Evolutionary conservation across 2,797 vertebrate genomes (phyloP).

Genomic region (Parotocinclus haroldoi): DNA sequence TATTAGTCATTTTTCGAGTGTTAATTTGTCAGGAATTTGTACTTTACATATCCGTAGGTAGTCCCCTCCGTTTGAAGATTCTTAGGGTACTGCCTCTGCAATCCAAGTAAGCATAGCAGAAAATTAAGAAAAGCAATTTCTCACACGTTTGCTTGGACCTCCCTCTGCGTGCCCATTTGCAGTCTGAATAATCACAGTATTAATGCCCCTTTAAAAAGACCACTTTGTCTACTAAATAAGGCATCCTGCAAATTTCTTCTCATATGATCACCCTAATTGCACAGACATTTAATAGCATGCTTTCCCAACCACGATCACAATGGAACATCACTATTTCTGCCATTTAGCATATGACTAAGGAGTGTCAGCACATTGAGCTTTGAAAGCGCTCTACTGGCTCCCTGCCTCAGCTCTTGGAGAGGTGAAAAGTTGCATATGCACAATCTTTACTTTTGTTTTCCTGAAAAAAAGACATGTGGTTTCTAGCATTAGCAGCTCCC

Average conservation of each 20-base stretch:
- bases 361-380: conserved; percentile 74
- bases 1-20: background rate
- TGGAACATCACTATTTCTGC: conserved; percentile 85
- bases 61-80: conserved; percentile 3
- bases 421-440: conserved; percentile 70
- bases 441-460: conserved; percentile 56
- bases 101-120: conserved; percentile 30
- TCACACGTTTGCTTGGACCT: conserved; percentile 47
- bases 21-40: background rate
- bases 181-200: conserved; percentile 74
- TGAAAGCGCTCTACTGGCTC: conserved; percentile 74
- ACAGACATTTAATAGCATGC: conserved; percentile 91
- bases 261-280: conserved; percentile 87
- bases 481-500: conserved; percentile 91
- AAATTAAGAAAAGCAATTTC: conserved; percentile 52
- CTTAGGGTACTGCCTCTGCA: conserved; percentile 8
- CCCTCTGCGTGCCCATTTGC: conserved; percentile 56
- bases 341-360: conserved; percentile 89
- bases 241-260: conserved; percentile 88
- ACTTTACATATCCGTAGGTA: conserved; percentile 1
- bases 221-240: conserved; percentile 86
- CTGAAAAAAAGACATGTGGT: conserved; percentile 80
- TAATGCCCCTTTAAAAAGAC: conserved; percentile 81
- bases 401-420: conserved; percentile 67
- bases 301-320: conserved; percentile 87